Conservation (phyloP, 2,888 invertebrate species). For the Fissipunctia ypsillon region DNA sequence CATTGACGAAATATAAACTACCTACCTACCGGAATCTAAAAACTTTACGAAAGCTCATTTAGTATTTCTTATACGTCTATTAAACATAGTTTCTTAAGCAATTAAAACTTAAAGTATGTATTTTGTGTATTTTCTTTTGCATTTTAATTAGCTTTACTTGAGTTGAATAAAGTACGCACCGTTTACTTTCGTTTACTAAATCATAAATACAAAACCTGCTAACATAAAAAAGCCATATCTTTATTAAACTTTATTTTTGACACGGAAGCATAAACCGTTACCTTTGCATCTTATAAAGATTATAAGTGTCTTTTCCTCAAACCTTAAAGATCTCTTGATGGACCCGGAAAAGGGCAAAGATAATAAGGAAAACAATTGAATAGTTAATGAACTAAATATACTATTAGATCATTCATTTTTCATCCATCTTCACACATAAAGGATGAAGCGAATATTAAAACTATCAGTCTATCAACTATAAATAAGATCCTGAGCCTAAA, state of each 20-base stretch:
- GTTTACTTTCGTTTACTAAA: not conserved
- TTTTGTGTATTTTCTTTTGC: slow-evolving; percentile 44
- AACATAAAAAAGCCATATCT: not conserved
- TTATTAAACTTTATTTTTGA: not conserved
- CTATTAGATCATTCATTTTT: slow-evolving; percentile 3
- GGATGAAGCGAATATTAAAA: not conserved
- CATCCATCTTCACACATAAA: not conserved
- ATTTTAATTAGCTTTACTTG: slow-evolving; percentile 39
- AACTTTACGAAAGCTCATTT: slow-evolving; percentile 47
- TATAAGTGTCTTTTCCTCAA: slow-evolving; percentile 9
- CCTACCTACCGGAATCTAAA: slow-evolving; percentile 16
- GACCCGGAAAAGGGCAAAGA: not conserved
- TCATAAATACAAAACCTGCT: not conserved
- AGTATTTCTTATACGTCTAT: slow-evolving; percentile 44
- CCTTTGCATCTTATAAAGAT: slow-evolving; percentile 3
- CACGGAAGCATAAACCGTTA: not conserved
- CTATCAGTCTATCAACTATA: slow-evolving; percentile 3
- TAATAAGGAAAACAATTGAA: slow-evolving; percentile 7
- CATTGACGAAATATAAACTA: no score
- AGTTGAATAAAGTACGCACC: slow-evolving; percentile 11
- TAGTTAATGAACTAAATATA: not conserved
- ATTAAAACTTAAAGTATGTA: slow-evolving; percentile 45
- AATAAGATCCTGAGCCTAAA: slow-evolving; percentile 23
- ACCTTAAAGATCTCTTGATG: slow-evolving; percentile 18
- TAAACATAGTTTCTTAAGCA: slow-evolving; percentile 44